These are phyloP conservation scores for Ploceus nigricollis DNA, from an alignment of 2,113 vertebrate species.

Conservation along the genomic window DNA sequence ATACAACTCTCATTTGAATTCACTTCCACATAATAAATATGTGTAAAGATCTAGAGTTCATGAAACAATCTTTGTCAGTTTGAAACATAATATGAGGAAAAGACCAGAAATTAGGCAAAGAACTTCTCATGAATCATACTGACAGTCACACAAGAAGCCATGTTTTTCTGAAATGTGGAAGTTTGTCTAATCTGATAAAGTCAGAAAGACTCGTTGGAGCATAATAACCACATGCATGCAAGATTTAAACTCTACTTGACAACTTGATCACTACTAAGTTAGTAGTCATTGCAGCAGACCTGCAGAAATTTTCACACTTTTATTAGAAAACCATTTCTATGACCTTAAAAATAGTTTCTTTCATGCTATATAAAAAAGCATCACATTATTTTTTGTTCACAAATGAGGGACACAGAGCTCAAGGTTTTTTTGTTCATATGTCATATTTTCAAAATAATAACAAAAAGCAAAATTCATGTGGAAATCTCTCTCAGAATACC, in stretches of 20 bases:
- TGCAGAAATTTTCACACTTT: neutral
- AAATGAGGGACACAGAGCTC: neutral
- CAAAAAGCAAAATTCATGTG: neutral
- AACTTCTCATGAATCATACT: neutral
- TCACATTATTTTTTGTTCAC: neutral
- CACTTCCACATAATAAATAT: neutral
- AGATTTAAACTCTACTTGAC: neutral
- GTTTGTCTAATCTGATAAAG: conserved; percentile 1
- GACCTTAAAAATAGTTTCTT: neutral
- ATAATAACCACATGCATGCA: neutral
- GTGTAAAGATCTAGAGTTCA: neutral
- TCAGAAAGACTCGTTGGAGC: neutral
- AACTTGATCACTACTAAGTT: neutral
- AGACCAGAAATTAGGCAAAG: neutral
- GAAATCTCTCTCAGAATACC: neutral
- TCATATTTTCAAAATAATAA: neutral
- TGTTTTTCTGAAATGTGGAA: neutral
- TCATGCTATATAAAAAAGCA: neutral
- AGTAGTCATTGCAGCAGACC: neutral
- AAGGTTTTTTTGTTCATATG: neutral
- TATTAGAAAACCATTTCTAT: neutral
- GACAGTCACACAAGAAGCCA: neutral
- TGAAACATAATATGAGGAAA: neutral
- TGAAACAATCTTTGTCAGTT: neutral
- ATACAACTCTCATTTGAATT: neutral